Evolutionary conservation across 2,797 vertebrate species (phyloP).

Genomic region (Buphagus erythrorhynchus): DNA sequence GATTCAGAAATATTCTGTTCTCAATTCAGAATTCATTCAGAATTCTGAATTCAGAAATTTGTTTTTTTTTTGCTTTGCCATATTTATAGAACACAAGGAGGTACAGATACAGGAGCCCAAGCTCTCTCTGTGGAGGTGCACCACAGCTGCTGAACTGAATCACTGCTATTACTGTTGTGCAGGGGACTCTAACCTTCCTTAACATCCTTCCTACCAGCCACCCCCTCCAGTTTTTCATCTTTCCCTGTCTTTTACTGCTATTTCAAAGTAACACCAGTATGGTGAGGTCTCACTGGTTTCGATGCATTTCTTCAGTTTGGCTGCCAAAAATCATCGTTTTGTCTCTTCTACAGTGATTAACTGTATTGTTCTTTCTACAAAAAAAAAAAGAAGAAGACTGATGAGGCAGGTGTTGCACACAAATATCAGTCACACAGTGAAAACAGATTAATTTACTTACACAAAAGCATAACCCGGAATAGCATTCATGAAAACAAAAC

Average conservation of each 20-base stretch:
- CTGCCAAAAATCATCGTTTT: background rate
- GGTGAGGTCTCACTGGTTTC: background rate
- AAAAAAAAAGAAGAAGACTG: background rate
- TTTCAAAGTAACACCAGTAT: background rate
- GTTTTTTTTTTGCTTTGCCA: background rate
- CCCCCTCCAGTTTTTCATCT: background rate
- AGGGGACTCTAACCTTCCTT: background rate
- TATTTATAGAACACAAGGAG: background rate
- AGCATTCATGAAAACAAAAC: background rate
- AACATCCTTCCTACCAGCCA: background rate
- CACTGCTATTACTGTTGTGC: background rate
- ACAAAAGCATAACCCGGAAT: background rate
- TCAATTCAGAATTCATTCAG: background rate
- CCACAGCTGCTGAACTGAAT: background rate
- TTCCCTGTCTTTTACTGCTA: background rate
- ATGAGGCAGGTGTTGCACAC: background rate
- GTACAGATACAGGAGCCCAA: background rate
- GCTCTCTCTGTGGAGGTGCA: background rate
- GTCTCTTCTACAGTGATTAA: background rate
- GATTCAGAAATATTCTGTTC: background rate
- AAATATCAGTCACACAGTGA: background rate
- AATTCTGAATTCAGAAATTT: background rate
- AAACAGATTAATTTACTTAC: background rate
- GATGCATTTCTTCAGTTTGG: background rate
- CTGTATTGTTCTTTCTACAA: background rate